Evolutionary conservation across 2,113 vertebrate genomes (phyloP), one percentile per base, ranked within the genome.

Genomic region (Clarias batrachus): DNA sequence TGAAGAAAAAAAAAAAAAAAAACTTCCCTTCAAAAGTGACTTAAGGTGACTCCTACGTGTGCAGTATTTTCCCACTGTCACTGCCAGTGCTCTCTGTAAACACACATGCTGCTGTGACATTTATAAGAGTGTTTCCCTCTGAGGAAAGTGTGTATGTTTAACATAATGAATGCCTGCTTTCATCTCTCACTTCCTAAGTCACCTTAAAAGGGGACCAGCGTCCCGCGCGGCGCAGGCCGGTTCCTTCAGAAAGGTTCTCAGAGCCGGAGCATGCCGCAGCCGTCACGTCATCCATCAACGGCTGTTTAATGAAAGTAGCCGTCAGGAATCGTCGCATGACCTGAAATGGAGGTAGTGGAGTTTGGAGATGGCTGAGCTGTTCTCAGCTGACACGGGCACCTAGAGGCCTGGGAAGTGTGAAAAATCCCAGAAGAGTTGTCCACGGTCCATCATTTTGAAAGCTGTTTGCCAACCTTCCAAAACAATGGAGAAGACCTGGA

Each of bases 141-240:
- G 78, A 70, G 82, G 74, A 86, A 74, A 57, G 71, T n/a, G 41
- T 30, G 76, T 87, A 70, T 88, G 88, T 91, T 90, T 90, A 89
- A 84, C 85, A 87, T 89, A 87, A 90, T 85, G 83, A 84, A 87
- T 79, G 83, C 63, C 85, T 82, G 62, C 90, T 89, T 89, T 88
- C 84, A 90, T 90, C 89, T 83, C 54, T 54, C 57, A 82, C 88
- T 88, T 91, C 89, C 85, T 87, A 86, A 63, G 80, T 79, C 86
- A 83, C 90, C 90, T 91, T 91, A 89, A 91, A 91, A 90, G 89
- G 88, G 86, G 78, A 82, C 81, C 62, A 54, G 17, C 83, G 89
- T 84, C 89, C 78, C 57, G 73, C 63, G 83, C 82, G 60, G 83
- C 82, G 54, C 52, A 74, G 88, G 70, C 23, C 2, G 41, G 70